Conservation (phyloP, 2,888 invertebrate species). For the Malacosoma neustria region DNA sequence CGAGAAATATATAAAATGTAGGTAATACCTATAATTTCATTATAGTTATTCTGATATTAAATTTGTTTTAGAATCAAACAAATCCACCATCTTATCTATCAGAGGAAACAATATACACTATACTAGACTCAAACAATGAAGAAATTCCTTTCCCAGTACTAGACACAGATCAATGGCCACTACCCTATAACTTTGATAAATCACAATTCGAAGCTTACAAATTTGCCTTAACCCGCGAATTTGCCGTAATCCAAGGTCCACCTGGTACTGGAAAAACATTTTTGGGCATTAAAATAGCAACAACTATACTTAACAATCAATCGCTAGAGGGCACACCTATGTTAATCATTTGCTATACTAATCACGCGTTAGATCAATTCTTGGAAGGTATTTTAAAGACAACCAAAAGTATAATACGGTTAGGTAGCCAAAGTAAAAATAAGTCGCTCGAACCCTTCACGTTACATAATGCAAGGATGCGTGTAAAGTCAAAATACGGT, state of each 20-base stretch:
- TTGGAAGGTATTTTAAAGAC: conserved; percentile 78
- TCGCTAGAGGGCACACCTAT: conserved; percentile 77
- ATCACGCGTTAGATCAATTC: conserved; percentile 92
- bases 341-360: conserved; percentile 87
- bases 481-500: conserved; percentile 48
- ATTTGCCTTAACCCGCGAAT: conserved; percentile 80
- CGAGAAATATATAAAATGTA: too few species aligned
- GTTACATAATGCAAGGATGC: conserved; percentile 45
- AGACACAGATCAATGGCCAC: conserved; percentile 61
- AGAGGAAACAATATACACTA: conserved; percentile 38
- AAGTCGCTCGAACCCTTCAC: conserved; percentile 69
- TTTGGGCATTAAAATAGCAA: conserved; percentile 83
- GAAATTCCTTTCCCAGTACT: conserved; percentile 45
- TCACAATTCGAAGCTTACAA: conserved; percentile 80
- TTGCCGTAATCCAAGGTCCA: conserved; percentile 89
- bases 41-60: background rate
- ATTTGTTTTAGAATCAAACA: conserved; percentile 36
- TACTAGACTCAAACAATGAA: conserved; percentile 23
- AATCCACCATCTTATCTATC: conserved; percentile 51
- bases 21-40: background rate
- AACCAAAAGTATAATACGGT: conserved; percentile 77
- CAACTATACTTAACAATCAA: conserved; percentile 77
- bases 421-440: conserved; percentile 81
- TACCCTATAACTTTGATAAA: conserved; percentile 72
- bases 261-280: conserved; percentile 93